phyloP scores from a whole-genome alignment of 1,140 invertebrate species.

The Telenomus remus region DNA sequence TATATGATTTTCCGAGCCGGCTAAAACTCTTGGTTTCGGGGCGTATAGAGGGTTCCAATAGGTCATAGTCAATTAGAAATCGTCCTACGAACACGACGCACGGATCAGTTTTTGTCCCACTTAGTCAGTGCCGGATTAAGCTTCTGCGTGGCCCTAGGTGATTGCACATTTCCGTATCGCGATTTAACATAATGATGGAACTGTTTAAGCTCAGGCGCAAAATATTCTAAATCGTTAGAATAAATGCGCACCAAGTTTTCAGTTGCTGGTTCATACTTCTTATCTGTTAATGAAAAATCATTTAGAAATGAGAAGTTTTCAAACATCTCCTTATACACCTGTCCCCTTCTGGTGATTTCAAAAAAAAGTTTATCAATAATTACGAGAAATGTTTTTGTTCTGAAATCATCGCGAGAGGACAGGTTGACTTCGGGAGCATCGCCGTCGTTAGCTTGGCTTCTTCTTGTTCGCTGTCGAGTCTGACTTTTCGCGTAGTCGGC shows the following conservation, averaged over 20 bases:
- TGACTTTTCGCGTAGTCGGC: conserved; percentile 6
- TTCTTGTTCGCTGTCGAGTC: conserved; percentile 3
- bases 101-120: too few species aligned
- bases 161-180: not conserved
- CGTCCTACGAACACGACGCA: too few species aligned
- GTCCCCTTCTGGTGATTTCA: conserved; percentile 3
- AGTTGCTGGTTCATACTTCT: not conserved
- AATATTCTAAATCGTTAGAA: conserved; percentile 3
- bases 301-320: conserved; percentile 5
- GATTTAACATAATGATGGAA: conserved; percentile 1
- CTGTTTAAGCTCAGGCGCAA: conserved; percentile 5
- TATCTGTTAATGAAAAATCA: conserved; percentile 1
- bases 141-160: not conserved
- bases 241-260: not conserved
- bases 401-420: conserved; percentile 7
- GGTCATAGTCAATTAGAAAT: too few species aligned
- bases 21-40: too few species aligned
- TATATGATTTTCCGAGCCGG: too few species aligned
- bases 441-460: conserved; percentile 6
- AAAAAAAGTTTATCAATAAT: not conserved
- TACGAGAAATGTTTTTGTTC: conserved; percentile 5
- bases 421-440: too few species aligned
- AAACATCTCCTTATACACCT: conserved; percentile 1
- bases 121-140: too few species aligned
- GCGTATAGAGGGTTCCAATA: too few species aligned